Conservation (phyloP, 2,888 invertebrate genomes). For the Ophion slaviceki region DNA sequence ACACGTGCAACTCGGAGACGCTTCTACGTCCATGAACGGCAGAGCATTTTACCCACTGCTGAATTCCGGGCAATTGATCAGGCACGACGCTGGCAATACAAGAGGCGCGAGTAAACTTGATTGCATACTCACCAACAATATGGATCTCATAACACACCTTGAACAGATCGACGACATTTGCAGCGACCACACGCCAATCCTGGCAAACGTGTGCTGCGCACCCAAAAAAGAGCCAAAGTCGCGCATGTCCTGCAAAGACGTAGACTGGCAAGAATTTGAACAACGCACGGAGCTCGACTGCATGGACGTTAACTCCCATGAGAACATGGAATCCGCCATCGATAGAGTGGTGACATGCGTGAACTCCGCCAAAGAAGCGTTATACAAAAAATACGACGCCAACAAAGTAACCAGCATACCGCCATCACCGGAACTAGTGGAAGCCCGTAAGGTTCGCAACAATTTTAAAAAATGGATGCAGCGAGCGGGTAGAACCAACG, state of each 20-base stretch:
- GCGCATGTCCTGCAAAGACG: too few relatives aligned
- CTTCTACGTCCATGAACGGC: background rate
- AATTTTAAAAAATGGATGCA: constrained; percentile 8
- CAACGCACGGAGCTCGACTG: constrained; percentile 4
- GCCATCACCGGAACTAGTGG: background rate
- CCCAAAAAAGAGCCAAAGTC: too few relatives aligned
- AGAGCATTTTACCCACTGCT: constrained; percentile 2
- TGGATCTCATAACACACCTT: constrained; percentile 4
- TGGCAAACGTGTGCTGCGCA: too few relatives aligned
- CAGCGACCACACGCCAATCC: background rate
- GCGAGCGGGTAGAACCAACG: constrained; percentile 13
- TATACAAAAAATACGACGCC: constrained; percentile 1
- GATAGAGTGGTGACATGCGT: constrained; percentile 6
- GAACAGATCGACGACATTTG: constrained; percentile 1
- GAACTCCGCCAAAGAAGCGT: constrained; percentile 1
- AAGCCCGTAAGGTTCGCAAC: constrained; percentile 7
- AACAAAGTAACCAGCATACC: background rate
- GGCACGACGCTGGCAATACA: constrained; percentile 1
- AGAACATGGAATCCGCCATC: background rate
- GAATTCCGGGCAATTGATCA: constrained; percentile 10
- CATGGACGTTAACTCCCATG: background rate
- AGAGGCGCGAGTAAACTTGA: constrained; percentile 5
- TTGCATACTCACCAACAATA: background rate
- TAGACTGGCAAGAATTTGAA: background rate
- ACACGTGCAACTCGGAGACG: constrained; percentile 6